Evolutionary conservation across 2,888 invertebrate genomes (phyloP).

Genomic region (Sminthurides aquaticus): DNA sequence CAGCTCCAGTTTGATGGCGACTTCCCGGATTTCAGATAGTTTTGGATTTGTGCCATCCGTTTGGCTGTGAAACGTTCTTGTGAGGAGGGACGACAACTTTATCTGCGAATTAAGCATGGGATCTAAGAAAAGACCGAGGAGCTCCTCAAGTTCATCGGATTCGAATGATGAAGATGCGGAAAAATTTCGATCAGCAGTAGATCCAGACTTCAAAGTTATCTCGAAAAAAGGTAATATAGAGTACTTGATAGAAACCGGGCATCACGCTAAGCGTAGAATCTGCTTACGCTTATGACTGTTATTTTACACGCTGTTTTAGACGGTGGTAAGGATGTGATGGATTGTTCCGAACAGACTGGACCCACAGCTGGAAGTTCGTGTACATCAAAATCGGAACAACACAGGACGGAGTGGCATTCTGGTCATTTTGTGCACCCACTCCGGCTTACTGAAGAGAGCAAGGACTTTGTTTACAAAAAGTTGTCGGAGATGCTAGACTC

Average conservation of each 20-base stretch:
- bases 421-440: conserved; percentile 23
- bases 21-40: background rate
- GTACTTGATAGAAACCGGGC: too few species aligned
- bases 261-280: background rate
- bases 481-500: conserved; percentile 28
- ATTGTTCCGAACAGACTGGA: background rate
- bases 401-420: conserved; percentile 14
- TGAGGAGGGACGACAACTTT: too few species aligned
- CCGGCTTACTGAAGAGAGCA: conserved; percentile 23
- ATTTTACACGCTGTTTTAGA: background rate
- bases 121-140: background rate
- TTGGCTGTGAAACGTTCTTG: background rate
- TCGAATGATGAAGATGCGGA: conserved; percentile 16
- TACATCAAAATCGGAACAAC: background rate
- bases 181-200: conserved; percentile 25
- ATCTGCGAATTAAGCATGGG: too few species aligned
- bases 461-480: conserved; percentile 36
- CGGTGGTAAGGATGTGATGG: background rate
- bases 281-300: background rate
- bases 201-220: conserved; percentile 23
- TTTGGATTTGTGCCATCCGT: background rate
- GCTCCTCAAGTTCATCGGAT: background rate
- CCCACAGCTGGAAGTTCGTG: background rate
- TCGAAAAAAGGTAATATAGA: conserved; percentile 7
- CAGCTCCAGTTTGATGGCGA: too few species aligned